These are phyloP conservation scores for Anodontia alba DNA, from an alignment of 2,888 invertebrate genomes.

Conservation along the genomic window DNA sequence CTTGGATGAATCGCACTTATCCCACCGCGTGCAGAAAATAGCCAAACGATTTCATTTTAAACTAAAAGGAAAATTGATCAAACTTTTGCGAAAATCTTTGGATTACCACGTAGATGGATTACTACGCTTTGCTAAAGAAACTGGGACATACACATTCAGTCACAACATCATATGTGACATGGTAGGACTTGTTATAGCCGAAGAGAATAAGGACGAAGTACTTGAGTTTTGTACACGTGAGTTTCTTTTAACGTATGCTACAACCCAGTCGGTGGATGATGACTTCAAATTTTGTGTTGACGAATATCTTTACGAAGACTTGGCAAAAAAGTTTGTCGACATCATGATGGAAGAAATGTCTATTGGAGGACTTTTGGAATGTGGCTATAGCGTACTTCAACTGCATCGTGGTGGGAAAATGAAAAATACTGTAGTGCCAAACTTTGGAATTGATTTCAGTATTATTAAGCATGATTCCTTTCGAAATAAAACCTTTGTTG, in stretches of 20 bases:
- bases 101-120: constrained; percentile 37
- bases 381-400: neutral
- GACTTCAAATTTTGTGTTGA: constrained; percentile 28
- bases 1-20: constrained; percentile 4
- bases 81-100: constrained; percentile 23
- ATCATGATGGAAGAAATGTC: neutral
- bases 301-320: constrained; percentile 13
- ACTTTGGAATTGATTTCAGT: constrained; percentile 13
- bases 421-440: neutral
- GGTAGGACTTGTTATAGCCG: constrained; percentile 42
- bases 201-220: constrained; percentile 30
- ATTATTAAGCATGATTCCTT: constrained; percentile 24
- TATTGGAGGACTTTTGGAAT: neutral
- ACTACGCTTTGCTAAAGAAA: neutral
- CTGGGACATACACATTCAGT: constrained; percentile 31
- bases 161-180: constrained; percentile 46
- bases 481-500: constrained; percentile 2
- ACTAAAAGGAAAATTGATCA: constrained; percentile 17
- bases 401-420: constrained; percentile 7
- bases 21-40: constrained; percentile 14
- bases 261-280: constrained; percentile 10
- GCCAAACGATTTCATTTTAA: constrained; percentile 29
- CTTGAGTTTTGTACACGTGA: constrained; percentile 30
- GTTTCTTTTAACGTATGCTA: constrained; percentile 37
- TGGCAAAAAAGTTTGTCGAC: constrained; percentile 9